phyloP scores from a whole-genome alignment of 37 sponge, comb jelly and placozoan species.

The Aphrocallistes beatrix region DNA sequence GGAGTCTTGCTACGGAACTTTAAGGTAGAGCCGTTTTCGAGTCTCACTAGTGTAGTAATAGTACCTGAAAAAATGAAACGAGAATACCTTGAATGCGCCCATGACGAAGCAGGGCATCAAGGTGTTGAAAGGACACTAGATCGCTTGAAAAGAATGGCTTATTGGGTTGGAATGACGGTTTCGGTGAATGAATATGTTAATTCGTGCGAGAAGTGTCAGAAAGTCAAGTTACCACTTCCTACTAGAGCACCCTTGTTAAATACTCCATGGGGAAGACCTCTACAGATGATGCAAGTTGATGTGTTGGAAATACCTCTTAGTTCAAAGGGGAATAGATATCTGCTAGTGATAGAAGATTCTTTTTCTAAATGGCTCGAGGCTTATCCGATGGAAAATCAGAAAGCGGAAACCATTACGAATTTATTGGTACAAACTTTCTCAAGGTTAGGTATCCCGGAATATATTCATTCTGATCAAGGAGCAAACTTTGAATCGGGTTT shows the following conservation, averaged over 20 bases:
- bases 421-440: constrained; percentile 24
- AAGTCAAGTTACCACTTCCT: constrained; percentile 20
- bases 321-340: constrained; percentile 28
- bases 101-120: constrained; percentile 32
- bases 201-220: constrained; percentile 31
- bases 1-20: not conserved
- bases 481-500: constrained; percentile 3
- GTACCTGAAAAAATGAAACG: not conserved
- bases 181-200: constrained; percentile 25
- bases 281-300: constrained; percentile 38
- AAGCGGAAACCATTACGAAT: constrained; percentile 25
- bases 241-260: constrained; percentile 5
- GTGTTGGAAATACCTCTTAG: constrained; percentile 34
- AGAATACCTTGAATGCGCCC: not conserved
- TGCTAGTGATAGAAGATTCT: constrained; percentile 37
- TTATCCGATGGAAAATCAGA: constrained; percentile 32
- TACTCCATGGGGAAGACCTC: constrained; percentile 5
- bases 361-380: constrained; percentile 42
- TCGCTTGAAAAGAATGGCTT: constrained; percentile 22
- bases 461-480: constrained; percentile 45
- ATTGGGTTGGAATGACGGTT: constrained; percentile 41
- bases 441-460: constrained; percentile 18
- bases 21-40: not conserved
- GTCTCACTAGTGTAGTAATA: not conserved
- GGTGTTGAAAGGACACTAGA: constrained; percentile 40